Conservation (phyloP, 2,113 vertebrate genomes). For the Emydocephalus ijimae region DNA sequence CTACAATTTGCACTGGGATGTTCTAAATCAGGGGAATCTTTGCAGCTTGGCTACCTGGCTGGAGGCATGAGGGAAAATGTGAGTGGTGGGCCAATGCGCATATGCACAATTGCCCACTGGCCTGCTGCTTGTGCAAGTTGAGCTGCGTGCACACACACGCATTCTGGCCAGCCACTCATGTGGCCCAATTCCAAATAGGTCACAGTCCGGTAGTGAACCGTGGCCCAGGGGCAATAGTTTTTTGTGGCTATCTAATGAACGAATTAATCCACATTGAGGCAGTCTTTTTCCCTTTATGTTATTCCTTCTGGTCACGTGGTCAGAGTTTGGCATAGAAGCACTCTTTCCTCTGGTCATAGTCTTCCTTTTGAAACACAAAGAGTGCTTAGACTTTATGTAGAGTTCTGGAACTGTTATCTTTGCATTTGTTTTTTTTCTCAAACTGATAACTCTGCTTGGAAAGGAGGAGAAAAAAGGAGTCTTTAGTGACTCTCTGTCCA, state of each 20-base stretch:
- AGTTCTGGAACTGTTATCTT: not conserved
- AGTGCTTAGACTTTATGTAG: not conserved
- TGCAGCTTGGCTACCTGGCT: no score
- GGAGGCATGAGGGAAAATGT: no score
- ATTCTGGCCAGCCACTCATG: no score
- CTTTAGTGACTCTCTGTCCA: not conserved
- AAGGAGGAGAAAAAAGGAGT: not conserved
- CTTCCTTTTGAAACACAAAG: not conserved
- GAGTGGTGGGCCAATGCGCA: no score
- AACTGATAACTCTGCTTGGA: not conserved
- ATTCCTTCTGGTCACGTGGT: not conserved
- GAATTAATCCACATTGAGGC: not conserved
- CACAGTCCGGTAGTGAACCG: no score
- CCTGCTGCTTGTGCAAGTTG: no score
- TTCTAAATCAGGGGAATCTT: not conserved
- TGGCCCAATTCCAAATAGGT: no score
- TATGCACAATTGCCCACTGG: no score
- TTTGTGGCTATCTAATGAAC: not conserved
- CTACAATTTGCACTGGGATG: not conserved
- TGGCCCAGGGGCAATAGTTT: not conserved
- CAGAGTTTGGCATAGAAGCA: not conserved
- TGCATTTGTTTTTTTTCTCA: not conserved
- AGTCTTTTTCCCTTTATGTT: not conserved
- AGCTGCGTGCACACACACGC: fast-evolving
- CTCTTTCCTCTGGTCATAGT: not conserved